phyloP scores from a whole-genome alignment of 2,797 vertebrate genomes.

The Sebastes variabilis region DNA sequence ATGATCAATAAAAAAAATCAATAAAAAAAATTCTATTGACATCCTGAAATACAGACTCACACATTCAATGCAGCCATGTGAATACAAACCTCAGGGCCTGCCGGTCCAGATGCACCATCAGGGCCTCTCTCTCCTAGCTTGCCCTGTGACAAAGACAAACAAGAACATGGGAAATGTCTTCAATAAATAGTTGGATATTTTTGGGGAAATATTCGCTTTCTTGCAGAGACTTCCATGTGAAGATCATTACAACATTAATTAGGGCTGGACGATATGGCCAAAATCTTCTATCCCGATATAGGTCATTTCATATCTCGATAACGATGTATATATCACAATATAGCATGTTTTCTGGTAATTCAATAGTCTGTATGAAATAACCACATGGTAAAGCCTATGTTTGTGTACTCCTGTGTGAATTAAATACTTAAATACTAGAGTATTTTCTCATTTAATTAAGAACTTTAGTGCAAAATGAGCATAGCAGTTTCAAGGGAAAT shows the following conservation, averaged over 20 bases:
- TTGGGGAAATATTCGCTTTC: neutral
- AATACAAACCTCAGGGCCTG: constrained; percentile 90
- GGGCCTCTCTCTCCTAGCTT: constrained; percentile 91
- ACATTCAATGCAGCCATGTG: neutral
- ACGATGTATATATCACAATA: too few species aligned
- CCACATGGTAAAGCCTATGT: too few species aligned
- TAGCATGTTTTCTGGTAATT: too few species aligned
- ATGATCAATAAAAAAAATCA: constrained; percentile 19
- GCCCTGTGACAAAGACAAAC: constrained; percentile 80
- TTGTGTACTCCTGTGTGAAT: too few species aligned
- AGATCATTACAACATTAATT: neutral
- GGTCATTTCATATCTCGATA: too few species aligned
- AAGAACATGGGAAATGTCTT: neutral
- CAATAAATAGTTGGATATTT: neutral
- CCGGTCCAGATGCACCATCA: constrained; percentile 87
- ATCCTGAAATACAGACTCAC: neutral
- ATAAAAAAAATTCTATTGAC: neutral
- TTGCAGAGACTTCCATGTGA: neutral
- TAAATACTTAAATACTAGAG: too few species aligned
- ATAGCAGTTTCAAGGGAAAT: neutral
- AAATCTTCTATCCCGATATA: too few species aligned
- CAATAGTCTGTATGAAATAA: too few species aligned
- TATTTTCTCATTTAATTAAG: too few species aligned
- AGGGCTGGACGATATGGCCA: too few species aligned
- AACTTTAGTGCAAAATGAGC: too few species aligned